Percentiles rank a stretch among this genome's conserved stretches.
Evolutionary conservation across 2,113 vertebrate genomes (phyloP).

Genomic region (Chrysemys picta): DNA sequence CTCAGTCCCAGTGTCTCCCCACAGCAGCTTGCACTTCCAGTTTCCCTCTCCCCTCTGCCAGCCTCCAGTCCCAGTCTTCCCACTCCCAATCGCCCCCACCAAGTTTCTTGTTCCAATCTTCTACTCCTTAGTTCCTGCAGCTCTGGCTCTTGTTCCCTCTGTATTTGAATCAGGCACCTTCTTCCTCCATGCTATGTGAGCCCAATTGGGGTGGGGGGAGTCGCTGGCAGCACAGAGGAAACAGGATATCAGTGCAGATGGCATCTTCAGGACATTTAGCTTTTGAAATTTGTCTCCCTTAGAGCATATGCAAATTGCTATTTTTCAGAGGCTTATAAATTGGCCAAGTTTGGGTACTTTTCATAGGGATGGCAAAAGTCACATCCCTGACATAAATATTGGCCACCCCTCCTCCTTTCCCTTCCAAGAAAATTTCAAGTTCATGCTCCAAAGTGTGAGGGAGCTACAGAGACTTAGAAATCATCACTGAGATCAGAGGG

Average conservation of each 20-base stretch:
- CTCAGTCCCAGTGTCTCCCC: not conserved
- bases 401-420: not conserved
- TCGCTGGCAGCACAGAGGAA: not conserved
- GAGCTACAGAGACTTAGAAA: not conserved
- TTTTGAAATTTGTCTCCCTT: not conserved
- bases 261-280: not conserved
- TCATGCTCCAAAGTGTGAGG: not conserved
- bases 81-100: not conserved
- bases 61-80: not conserved
- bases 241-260: not conserved
- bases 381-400: not conserved
- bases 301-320: not conserved
- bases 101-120: rapidly evolving
- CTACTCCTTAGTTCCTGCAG: rapidly evolving
- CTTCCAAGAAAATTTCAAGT: not conserved
- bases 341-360: not conserved
- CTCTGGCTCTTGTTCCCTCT: not conserved
- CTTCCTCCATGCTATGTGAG: not conserved
- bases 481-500: not conserved
- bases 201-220: no score
- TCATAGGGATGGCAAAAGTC: not conserved
- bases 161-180: not conserved
- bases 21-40: not conserved
- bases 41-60: not conserved
- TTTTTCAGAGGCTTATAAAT: not conserved